Percentiles rank a stretch among this genome's conserved stretches.
Conservation (phyloP, 2,888 invertebrate genomes). For the Anodontia alba region DNA sequence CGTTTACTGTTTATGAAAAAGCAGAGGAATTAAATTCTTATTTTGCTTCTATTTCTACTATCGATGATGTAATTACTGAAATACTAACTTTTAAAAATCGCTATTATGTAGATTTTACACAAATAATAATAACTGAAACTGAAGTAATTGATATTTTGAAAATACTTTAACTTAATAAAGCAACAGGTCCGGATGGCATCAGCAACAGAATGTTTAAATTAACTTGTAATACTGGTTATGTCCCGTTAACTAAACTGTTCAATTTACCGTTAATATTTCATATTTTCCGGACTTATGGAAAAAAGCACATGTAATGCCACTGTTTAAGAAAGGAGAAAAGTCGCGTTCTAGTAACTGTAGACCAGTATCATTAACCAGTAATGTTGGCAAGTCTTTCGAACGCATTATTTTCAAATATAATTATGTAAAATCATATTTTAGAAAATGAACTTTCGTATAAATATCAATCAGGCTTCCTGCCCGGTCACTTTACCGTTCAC, state of each 20-base stretch:
- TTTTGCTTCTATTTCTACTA: conserved; percentile 4
- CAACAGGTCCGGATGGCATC: conserved; percentile 3
- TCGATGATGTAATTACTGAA: not conserved
- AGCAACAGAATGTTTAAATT: conserved; percentile 19
- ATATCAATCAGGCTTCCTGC: conserved; percentile 24
- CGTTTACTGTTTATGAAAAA: not conserved
- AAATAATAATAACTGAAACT: not conserved
- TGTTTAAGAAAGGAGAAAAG: not conserved
- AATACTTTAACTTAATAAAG: conserved; percentile 14
- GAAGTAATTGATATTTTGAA: not conserved
- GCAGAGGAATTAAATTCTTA: not conserved
- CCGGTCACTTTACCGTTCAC: not conserved
- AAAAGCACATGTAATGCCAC: not conserved
- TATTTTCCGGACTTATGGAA: not conserved
- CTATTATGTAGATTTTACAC: not conserved
- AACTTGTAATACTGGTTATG: not conserved
- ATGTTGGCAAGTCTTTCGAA: not conserved
- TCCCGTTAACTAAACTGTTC: not conserved
- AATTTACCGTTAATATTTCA: not conserved
- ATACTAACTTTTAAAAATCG: not conserved
- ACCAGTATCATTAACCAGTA: not conserved
- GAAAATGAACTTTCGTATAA: conserved; percentile 3
- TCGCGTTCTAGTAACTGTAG: not conserved
- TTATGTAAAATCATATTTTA: not conserved
- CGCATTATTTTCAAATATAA: not conserved